These are phyloP conservation scores for Syrrhaptes paradoxus DNA, from an alignment of 2,113 vertebrate species.

Conservation along the genomic window DNA sequence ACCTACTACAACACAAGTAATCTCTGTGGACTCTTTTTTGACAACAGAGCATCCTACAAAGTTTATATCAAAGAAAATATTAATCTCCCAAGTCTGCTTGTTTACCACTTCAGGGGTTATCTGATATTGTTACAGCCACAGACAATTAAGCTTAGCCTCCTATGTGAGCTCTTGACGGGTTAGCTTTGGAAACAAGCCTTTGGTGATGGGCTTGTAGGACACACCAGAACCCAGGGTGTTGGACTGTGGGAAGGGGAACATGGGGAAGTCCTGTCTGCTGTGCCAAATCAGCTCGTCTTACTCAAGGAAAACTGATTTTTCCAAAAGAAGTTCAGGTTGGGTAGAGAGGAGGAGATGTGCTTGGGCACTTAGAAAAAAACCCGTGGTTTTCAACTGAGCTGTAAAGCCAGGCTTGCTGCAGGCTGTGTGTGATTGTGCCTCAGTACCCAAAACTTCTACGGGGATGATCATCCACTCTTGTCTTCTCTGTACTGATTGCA, in stretches of 20 bases:
- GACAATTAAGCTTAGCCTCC: slow-evolving; percentile 35
- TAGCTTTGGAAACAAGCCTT: not conserved
- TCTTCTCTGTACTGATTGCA: not conserved
- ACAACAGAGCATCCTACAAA: slow-evolving; percentile 53
- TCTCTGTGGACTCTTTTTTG: slow-evolving; percentile 60
- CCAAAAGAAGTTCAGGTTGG: not conserved
- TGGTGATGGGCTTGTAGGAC: not conserved
- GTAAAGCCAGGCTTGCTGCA: not conserved
- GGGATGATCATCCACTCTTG: not conserved
- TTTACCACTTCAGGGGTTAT: slow-evolving; percentile 43
- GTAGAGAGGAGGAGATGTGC: not conserved
- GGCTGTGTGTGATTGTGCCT: not conserved
- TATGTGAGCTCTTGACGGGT: not conserved
- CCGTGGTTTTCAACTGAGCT: not conserved
- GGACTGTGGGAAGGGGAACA: not conserved
- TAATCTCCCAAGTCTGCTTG: slow-evolving; percentile 50
- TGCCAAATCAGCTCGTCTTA: not conserved
- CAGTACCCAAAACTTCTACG: not conserved
- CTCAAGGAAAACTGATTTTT: not conserved
- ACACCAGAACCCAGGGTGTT: not conserved
- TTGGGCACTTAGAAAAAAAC: not conserved
- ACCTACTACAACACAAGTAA: slow-evolving; percentile 64
- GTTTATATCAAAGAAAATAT: slow-evolving; percentile 70
- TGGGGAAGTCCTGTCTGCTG: not conserved
- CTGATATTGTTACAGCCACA: slow-evolving; percentile 35